phyloP scores from a whole-genome alignment of 2,888 invertebrate genomes.

The Sepioteuthis lessoniana region DNA sequence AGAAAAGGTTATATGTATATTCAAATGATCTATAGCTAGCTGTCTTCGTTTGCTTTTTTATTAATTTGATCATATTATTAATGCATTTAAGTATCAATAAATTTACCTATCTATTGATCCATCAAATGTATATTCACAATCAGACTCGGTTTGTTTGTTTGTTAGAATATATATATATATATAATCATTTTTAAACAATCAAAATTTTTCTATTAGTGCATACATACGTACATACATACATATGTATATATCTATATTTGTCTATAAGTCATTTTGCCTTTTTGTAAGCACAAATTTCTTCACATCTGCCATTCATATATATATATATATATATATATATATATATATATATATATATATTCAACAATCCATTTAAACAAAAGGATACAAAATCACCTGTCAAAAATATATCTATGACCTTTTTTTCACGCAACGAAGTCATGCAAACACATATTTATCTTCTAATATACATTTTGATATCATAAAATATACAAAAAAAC shows the following conservation, averaged over 20 bases:
- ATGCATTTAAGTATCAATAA: constrained; percentile 1
- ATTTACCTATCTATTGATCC: background rate
- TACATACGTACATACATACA: background rate
- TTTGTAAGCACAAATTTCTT: background rate
- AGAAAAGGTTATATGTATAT: background rate
- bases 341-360: background rate
- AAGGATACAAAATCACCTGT: background rate
- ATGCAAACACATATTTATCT: background rate
- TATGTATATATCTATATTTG: background rate
- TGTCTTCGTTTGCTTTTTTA: background rate
- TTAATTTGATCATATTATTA: constrained; percentile 9
- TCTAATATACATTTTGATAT: constrained; percentile 20
- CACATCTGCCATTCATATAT: background rate
- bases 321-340: background rate
- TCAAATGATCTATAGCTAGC: background rate
- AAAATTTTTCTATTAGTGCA: background rate
- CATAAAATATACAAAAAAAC: background rate
- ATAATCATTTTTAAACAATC: background rate
- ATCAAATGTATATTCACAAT: background rate
- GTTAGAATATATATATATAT: background rate
- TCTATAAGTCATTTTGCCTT: background rate
- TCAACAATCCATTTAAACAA: background rate
- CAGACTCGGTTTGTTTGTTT: background rate
- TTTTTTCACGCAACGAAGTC: background rate
- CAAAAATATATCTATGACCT: constrained; percentile 17